Evolutionary conservation across 2,888 invertebrate species (phyloP).

Genomic region (Heliconius ethilla): DNA sequence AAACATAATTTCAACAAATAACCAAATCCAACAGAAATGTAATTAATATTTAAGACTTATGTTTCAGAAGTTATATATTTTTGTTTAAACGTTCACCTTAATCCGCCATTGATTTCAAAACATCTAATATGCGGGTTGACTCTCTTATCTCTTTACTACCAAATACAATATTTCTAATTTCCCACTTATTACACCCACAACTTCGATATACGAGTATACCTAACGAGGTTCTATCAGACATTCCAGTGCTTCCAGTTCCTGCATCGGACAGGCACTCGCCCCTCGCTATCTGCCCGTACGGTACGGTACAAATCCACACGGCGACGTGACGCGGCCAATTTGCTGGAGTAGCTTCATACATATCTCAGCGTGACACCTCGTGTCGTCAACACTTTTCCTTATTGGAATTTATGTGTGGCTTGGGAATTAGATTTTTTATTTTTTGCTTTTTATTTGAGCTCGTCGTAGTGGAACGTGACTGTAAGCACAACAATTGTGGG

Average conservation of each 20-base stretch:
- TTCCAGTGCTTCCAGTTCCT: neutral
- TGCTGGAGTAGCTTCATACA: constrained; percentile 12
- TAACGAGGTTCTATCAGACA: neutral
- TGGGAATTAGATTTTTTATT: neutral
- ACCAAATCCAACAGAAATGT: too few relatives aligned
- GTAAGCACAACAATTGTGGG: neutral
- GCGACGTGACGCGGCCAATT: constrained; percentile 16
- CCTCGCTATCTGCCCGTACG: constrained; percentile 12
- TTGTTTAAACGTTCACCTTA: too few relatives aligned
- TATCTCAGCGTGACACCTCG: constrained; percentile 10
- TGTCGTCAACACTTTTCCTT: constrained; percentile 1
- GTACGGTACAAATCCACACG: neutral
- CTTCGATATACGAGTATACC: neutral
- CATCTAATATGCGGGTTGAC: too few relatives aligned
- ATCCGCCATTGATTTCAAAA: too few relatives aligned
- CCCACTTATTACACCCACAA: neutral
- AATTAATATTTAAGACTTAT: too few relatives aligned
- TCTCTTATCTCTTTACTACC: neutral
- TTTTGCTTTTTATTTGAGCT: neutral
- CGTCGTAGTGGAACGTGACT: neutral
- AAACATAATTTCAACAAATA: too few relatives aligned
- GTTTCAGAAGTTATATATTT: too few relatives aligned
- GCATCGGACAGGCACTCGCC: constrained; percentile 25
- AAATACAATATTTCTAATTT: neutral
- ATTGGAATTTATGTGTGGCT: constrained; percentile 6